A percentile compares a stretch with the other conserved stretches of the same genome.
phyloP scores from a whole-genome alignment of 2,797 vertebrate genomes.

The Falco biarmicus region DNA sequence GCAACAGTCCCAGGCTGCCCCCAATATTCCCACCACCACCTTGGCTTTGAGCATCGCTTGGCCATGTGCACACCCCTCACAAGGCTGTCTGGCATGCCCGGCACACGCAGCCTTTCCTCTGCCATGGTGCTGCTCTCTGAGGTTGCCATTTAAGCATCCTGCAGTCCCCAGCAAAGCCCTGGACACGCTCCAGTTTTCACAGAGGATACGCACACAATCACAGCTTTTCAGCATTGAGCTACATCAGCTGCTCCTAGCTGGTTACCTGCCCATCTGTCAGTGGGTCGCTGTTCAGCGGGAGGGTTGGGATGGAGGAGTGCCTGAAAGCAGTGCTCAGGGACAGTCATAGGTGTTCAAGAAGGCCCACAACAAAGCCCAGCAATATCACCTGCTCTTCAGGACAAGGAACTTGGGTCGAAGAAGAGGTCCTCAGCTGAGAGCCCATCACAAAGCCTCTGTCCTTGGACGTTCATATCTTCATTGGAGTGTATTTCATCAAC shows the following conservation, averaged over 20 bases:
- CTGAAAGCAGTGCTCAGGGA: background rate
- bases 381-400: background rate
- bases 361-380: background rate
- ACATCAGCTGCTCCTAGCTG: background rate
- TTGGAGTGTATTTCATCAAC: background rate
- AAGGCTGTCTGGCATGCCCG: fast-evolving
- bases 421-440: background rate
- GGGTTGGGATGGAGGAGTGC: background rate
- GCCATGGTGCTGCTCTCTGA: background rate
- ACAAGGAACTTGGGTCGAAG: background rate
- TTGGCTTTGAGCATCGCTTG: background rate
- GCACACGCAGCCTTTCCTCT: background rate
- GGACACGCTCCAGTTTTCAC: background rate
- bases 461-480: background rate
- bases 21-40: background rate
- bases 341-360: background rate
- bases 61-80: background rate
- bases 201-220: background rate
- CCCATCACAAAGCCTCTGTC: background rate
- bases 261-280: background rate
- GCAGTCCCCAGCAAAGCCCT: background rate
- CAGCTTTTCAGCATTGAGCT: background rate
- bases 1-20: background rate
- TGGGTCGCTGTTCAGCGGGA: fast-evolving
- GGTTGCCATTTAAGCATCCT: background rate